Evolutionary conservation across 2,113 vertebrate genomes (phyloP), one percentile per base, ranked within the genome.

Genomic region (Cyanistes caeruleus): DNA sequence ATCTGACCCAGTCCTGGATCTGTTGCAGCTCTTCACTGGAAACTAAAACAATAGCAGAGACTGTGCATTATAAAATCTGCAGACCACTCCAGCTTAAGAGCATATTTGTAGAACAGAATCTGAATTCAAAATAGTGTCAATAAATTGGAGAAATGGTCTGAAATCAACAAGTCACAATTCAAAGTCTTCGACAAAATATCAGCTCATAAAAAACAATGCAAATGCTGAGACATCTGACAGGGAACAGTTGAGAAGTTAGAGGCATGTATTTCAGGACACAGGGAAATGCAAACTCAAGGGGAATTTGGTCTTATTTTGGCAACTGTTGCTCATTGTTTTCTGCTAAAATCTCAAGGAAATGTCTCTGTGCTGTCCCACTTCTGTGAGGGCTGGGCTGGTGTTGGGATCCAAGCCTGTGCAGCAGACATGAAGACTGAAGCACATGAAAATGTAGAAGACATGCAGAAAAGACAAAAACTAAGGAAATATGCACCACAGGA

Each of bases 41-140:
- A 51, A 24, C 59, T 74, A 41, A 28, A 94, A 62, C 46, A 94
- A 77, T 9, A 17, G 43, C 43, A 53, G 46, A 75, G 7, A 46
- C 14, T 1, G 5, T 23, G 28, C 10, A 69, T 89, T 89, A 37
- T 43, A 73, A 58, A 81, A 93, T n/a, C 84, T 55, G 63, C 76
- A 70, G 31, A 70, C 78, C 51, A 49, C n/a, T 79, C 78, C 10
- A 4, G 67, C 12, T 62, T n/a, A 65, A 65, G 16, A 84, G 48
- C 55, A 67, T 21, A 22, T 51, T 59, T 72, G 51, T 78, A 63
- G 56, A 65, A 58, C 7, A 43, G 31, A 30, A 78, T 11, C 15
- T 19, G 56, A 91, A 94, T 91, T 84, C 73, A 67, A 81, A 94
- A n/a, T 15, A 51, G n/a, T 11, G 35, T 55, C 68, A 74, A 22